phyloP scores from a whole-genome alignment of 53 echinoderm and acorn worm species.

The Antedon mediterranea region DNA sequence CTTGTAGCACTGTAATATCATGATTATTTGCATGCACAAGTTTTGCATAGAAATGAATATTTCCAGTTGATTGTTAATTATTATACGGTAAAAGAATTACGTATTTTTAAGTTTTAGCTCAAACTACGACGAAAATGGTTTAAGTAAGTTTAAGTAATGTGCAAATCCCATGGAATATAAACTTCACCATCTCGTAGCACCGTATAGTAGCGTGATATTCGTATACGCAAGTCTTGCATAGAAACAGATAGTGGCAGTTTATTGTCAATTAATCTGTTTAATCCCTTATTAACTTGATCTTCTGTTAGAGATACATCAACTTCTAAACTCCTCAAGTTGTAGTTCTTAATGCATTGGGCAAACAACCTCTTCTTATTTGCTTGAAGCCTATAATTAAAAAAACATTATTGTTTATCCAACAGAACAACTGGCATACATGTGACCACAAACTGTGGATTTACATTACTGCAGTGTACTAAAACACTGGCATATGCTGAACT shows the following conservation, averaged over 20 bases:
- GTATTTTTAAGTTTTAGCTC: neutral
- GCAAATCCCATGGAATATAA: conserved; percentile 83
- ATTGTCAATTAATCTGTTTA: conserved; percentile 42
- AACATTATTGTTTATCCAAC: too few species aligned
- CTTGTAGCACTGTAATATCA: conserved; percentile 37
- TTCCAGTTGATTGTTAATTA: conserved; percentile 27
- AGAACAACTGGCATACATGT: too few species aligned
- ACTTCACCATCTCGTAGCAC: conserved; percentile 62
- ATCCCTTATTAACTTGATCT: conserved; percentile 65
- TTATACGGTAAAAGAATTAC: neutral
- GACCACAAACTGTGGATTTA: too few species aligned
- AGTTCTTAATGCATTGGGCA: conserved; percentile 35
- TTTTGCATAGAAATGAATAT: conserved; percentile 29
- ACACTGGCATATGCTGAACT: too few species aligned
- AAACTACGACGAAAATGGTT: neutral
- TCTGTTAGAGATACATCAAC: conserved; percentile 48
- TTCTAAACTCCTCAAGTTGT: conserved; percentile 30
- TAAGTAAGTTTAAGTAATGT: too few species aligned
- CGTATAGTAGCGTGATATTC: conserved; percentile 46
- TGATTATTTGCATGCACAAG: conserved; percentile 30
- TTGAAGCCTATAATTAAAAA: conserved; percentile 11
- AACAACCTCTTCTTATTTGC: conserved; percentile 28
- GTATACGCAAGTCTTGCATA: conserved; percentile 25
- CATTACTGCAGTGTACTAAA: too few species aligned
- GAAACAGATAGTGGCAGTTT: conserved; percentile 26